Conservation (phyloP, 2,888 invertebrate species). For the Zygogramma bicolorata region DNA sequence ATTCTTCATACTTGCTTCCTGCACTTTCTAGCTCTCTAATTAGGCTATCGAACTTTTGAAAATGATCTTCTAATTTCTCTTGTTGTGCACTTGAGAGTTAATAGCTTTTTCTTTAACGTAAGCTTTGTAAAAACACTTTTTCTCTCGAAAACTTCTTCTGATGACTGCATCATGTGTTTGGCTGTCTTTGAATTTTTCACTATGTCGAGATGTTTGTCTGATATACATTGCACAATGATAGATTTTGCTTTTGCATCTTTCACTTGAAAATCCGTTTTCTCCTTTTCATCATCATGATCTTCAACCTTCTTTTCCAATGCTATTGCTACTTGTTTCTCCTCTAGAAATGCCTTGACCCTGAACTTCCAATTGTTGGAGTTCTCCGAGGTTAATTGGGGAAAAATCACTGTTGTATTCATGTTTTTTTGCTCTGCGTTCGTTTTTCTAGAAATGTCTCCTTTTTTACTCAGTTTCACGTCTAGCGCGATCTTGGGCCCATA, state of each 20-base stretch:
- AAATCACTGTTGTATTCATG: not conserved
- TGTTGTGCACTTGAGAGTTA: constrained; percentile 42
- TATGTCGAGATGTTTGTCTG: constrained; percentile 45
- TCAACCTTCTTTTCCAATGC: constrained; percentile 25
- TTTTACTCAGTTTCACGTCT: not conserved
- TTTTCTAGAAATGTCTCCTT: not conserved
- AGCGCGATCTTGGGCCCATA: not conserved
- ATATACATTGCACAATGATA: constrained; percentile 46
- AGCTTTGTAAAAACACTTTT: constrained; percentile 48
- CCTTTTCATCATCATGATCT: constrained; percentile 19
- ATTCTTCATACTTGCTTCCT: constrained; percentile 49
- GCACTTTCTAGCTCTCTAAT: constrained; percentile 46
- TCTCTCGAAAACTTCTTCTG: constrained; percentile 48
- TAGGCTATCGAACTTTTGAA: constrained; percentile 48
- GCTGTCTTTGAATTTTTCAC: constrained; percentile 44
- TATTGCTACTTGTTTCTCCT: constrained; percentile 26
- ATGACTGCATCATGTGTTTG: constrained; percentile 43
- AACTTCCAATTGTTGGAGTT: constrained; percentile 32
- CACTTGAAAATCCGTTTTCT: constrained; percentile 23
- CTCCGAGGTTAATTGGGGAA: not conserved
- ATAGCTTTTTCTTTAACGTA: constrained; percentile 40
- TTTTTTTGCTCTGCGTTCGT: not conserved
- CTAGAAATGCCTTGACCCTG: constrained; percentile 27
- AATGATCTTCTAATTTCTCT: constrained; percentile 49
- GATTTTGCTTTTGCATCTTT: constrained; percentile 45